Base-by-base conservation (phyloP, 2,113 vertebrate species). In the Illadopsis cleaveri region DNA sequence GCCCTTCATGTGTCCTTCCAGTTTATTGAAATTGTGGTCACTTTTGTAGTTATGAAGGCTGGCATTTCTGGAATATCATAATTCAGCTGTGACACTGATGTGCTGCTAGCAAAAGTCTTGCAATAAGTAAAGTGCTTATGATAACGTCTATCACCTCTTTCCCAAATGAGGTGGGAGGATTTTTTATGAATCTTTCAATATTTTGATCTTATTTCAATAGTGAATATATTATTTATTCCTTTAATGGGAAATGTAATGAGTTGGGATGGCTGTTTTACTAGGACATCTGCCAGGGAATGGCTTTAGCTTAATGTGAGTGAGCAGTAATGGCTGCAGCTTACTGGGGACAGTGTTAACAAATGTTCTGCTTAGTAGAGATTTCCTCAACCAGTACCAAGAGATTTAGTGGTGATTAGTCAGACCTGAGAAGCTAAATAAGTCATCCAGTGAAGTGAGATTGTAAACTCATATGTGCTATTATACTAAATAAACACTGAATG, bases 161-260 rank as follows among this genome's bases (percentile, higher is more conserved):
- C 57, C 50, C 51, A 82, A 61, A 95, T 79, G 65, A 91, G 27
- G 25, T 81, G 75, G 87, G 75, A 83, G 68, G 84, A 47, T 50
- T 92, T 93, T 93, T 66, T 82, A 93, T 85, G 62, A 78, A 62
- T 93, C 71, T 93, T 96, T 57, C 58, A 82, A 57, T 93, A 93
- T 94, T 93, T 94, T 92, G 75, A 85, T 91, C 75, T 85, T n/a
- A 86, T 95, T 93, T 96, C 68, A 80, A 44, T 85, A 77, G 33
- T 1, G 44, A 58, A 66, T 80, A 38, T 57, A 86, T 91, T 87
- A 73, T 86, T 92, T 94, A 66, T 93, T 77, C 75, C 51, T 90
- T 86, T 92, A 93, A 94, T 93, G 88, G 90, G 38, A 73, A 70
- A 25, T 70, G 51, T 80, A 93, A 83, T 66, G 75, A 40, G 50